These are phyloP conservation scores for Apocheima hispidaria DNA, from an alignment of 2,888 invertebrate genomes.

Conservation along the genomic window DNA sequence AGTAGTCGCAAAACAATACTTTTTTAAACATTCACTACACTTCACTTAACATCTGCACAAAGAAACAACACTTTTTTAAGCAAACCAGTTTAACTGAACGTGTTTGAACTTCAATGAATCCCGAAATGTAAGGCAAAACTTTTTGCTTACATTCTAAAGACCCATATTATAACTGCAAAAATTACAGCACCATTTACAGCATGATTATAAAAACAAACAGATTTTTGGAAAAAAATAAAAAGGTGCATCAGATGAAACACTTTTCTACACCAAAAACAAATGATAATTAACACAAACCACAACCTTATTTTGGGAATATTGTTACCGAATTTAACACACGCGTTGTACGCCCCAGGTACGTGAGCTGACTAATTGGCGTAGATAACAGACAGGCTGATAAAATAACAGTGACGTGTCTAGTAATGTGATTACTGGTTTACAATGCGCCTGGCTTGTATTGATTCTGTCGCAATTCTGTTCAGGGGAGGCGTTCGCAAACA, in stretches of 20 bases:
- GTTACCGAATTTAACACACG: conserved; percentile 6
- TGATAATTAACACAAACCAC: neutral
- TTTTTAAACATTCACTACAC: conserved; percentile 57
- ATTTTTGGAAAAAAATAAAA: neutral
- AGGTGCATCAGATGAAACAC: neutral
- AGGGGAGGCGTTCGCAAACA: conserved; percentile 18
- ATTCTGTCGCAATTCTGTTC: conserved; percentile 22
- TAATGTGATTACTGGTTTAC: conserved; percentile 28
- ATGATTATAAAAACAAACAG: neutral
- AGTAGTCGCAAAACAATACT: conserved; percentile 66
- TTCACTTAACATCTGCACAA: conserved; percentile 9
- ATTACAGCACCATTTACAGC: neutral
- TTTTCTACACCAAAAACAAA: neutral
- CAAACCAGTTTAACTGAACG: neutral
- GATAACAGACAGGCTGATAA: conserved; percentile 31
- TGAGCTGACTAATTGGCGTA: conserved; percentile 30
- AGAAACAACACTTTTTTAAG: neutral
- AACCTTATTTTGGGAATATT: conserved; percentile 2
- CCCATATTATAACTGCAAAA: neutral
- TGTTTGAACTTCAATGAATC: too few relatives aligned
- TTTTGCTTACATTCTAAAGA: neutral
- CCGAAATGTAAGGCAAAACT: neutral
- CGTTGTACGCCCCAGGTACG: conserved; percentile 17
- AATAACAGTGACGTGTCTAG: conserved; percentile 21
- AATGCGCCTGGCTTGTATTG: conserved; percentile 15